A percentile compares a stretch with the other conserved stretches of the same genome.
Evolutionary conservation across 2,888 invertebrate species (phyloP).

Genomic region (Drosophila subsilvestris): DNA sequence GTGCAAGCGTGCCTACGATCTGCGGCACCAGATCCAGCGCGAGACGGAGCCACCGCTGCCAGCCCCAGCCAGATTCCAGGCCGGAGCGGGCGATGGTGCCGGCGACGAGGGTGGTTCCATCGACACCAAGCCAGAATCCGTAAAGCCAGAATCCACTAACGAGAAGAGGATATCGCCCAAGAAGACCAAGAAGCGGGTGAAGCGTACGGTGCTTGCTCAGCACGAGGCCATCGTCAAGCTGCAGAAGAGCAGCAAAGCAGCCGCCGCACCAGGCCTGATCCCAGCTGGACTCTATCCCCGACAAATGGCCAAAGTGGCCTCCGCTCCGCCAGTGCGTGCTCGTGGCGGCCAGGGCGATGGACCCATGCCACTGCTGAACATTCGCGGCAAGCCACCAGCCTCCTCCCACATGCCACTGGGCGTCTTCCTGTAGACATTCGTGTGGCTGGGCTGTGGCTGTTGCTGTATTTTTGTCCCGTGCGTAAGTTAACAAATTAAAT

Average conservation of each 20-base stretch:
- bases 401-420: constrained; percentile 29
- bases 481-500: constrained; percentile 17
- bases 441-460: neutral
- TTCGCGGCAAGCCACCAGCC: constrained; percentile 12
- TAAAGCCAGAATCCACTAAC: neutral
- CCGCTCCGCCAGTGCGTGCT: constrained; percentile 14
- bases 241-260: constrained; percentile 35
- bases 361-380: constrained; percentile 16
- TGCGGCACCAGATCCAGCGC: constrained; percentile 59
- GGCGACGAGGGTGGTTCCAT: neutral
- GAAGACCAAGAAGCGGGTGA: constrained; percentile 49
- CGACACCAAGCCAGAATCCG: neutral
- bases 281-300: constrained; percentile 23
- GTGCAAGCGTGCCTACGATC: constrained; percentile 79
- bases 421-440: neutral
- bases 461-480: neutral
- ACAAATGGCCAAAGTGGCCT: constrained; percentile 7
- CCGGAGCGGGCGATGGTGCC: neutral
- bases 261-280: neutral
- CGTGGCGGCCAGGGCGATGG: constrained; percentile 38
- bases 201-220: constrained; percentile 44
- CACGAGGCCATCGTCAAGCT: constrained; percentile 49
- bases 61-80: neutral
- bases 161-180: constrained; percentile 35
- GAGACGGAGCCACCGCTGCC: constrained; percentile 34